Percentiles rank a stretch among this genome's conserved stretches.
phyloP scores from a whole-genome alignment of 2,113 vertebrate genomes.

The Sardina pilchardus region DNA sequence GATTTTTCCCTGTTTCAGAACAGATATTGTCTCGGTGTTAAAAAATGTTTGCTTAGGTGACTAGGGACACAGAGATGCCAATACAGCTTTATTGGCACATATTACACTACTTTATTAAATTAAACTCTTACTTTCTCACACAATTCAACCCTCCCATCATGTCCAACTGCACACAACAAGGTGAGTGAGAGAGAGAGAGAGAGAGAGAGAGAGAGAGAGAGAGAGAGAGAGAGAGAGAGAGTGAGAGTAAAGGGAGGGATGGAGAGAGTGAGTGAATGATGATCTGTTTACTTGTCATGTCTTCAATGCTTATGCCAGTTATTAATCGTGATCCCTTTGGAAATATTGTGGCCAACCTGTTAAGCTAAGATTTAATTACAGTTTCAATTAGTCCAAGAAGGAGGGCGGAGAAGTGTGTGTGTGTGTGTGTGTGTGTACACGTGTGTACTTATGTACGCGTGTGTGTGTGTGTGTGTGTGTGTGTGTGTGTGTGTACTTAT shows the following conservation, averaged over 20 bases:
- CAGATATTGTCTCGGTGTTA: neutral
- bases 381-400: neutral
- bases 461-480: neutral
- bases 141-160: too few relatives aligned
- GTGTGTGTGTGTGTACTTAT: neutral
- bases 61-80: too few relatives aligned
- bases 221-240: neutral
- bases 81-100: too few relatives aligned
- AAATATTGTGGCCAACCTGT: neutral
- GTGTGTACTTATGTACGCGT: neutral
- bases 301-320: neutral
- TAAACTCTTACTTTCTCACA: too few relatives aligned
- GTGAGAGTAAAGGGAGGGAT: neutral
- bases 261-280: neutral
- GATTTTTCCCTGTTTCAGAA: neutral
- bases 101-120: too few relatives aligned
- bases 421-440: neutral
- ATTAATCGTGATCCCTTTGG: neutral
- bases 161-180: neutral
- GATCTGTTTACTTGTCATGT: neutral
- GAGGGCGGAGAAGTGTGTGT: neutral
- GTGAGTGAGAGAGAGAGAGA: neutral
- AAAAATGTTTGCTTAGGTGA: too few relatives aligned
- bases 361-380: neutral
- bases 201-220: constrained; percentile 7